Percentiles rank a stretch among this genome's conserved stretches.
Evolutionary conservation across 2,888 invertebrate genomes (phyloP).

Genomic region (Ophion costatus): DNA sequence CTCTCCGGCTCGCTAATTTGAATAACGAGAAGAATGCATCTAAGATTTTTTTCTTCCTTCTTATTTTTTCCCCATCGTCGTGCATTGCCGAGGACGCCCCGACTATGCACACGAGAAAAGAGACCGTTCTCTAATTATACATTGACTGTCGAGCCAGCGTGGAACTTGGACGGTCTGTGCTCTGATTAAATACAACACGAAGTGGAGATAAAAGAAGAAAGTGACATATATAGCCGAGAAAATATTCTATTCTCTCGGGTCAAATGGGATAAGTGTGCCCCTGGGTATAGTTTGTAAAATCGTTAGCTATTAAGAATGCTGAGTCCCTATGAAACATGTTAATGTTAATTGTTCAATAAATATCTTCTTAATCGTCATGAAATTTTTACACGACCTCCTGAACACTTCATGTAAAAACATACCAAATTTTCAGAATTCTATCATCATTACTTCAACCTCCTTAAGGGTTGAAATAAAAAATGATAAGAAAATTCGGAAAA

Average conservation of each 20-base stretch:
- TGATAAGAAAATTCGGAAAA: too few species aligned
- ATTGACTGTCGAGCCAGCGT: conserved; percentile 28
- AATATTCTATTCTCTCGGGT: conserved; percentile 1
- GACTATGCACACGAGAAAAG: conserved; percentile 13
- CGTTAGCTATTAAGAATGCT: conserved; percentile 24
- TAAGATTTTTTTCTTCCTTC: conserved; percentile 9
- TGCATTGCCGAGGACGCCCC: neutral
- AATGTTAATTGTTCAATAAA: too few species aligned
- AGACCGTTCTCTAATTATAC: conserved; percentile 39
- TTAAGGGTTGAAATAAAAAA: too few species aligned
- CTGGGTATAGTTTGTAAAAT: conserved; percentile 23
- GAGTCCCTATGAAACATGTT: too few species aligned
- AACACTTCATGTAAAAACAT: too few species aligned
- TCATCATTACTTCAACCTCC: too few species aligned
- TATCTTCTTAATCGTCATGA: too few species aligned
- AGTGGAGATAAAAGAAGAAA: neutral
- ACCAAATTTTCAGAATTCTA: too few species aligned
- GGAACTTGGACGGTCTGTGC: conserved; percentile 13
- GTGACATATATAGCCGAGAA: neutral
- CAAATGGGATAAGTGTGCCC: conserved; percentile 7
- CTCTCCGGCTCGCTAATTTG: conserved; percentile 9
- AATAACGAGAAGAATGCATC: conserved; percentile 8
- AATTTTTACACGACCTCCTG: too few species aligned
- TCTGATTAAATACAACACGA: conserved; percentile 21
- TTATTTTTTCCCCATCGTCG: conserved; percentile 16